Conservation (phyloP, 2,888 invertebrate genomes). For the Dolichopus griseipennis region DNA sequence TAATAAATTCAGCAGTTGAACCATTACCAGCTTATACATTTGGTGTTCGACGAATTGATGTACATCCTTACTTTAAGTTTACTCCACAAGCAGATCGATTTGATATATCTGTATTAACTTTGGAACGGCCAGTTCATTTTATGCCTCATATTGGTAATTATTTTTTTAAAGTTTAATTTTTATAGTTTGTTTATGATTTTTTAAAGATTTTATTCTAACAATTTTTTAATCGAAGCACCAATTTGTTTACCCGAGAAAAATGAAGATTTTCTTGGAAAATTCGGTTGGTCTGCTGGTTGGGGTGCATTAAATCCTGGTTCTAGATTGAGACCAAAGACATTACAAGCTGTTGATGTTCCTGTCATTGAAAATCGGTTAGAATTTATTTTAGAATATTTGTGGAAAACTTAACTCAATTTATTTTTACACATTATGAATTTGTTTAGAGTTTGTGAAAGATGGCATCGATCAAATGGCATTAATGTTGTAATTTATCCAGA, state of each 20-base stretch:
- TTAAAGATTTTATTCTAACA: background rate
- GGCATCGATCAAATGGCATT: constrained; percentile 56
- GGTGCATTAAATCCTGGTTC: constrained; percentile 80
- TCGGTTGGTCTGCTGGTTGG: constrained; percentile 90
- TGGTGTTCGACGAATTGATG: constrained; percentile 80
- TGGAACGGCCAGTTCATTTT: constrained; percentile 82
- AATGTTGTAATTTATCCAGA: constrained; percentile 77
- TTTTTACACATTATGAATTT: background rate
- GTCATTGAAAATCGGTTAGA: constrained; percentile 72
- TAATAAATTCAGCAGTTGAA: constrained; percentile 87
- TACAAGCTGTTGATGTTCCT: constrained; percentile 86
- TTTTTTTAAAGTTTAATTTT: constrained; percentile 16
- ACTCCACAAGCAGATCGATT: constrained; percentile 87
- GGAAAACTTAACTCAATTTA: constrained; percentile 47
- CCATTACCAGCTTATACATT: constrained; percentile 86
- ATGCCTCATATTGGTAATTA: constrained; percentile 71
- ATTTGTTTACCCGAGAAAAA: constrained; percentile 86
- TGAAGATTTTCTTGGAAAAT: constrained; percentile 81
- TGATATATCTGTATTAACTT: constrained; percentile 79
- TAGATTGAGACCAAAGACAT: constrained; percentile 73
- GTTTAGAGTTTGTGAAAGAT: constrained; percentile 50
- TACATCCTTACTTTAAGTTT: constrained; percentile 87
- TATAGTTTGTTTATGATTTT: background rate
- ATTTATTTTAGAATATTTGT: too few species aligned
- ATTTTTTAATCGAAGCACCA: constrained; percentile 50